A percentile compares a stretch with the other conserved stretches of the same genome.
Conservation (phyloP, 92 coral and sea anemone genomes). For the Zoanthus solanderi region DNA sequence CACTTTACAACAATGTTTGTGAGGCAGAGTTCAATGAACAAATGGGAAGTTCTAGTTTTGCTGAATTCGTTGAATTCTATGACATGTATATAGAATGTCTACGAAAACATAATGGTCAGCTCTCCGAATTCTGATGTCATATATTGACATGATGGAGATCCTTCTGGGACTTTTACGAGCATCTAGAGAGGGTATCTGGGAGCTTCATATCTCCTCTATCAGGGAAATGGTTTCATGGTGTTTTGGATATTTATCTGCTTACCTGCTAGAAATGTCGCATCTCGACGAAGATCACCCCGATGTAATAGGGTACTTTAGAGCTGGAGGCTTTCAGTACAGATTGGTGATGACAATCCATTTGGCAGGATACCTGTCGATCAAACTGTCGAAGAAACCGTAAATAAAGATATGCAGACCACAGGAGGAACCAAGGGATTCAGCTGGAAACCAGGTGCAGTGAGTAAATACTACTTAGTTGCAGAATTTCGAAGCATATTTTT, state of each 20-base stretch:
- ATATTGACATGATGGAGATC: slow-evolving; percentile 50
- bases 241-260: slow-evolving; percentile 66
- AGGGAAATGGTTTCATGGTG: slow-evolving; percentile 69
- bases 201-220: slow-evolving; percentile 44
- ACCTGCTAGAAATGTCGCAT: slow-evolving; percentile 31
- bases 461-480: too few species aligned
- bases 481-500: too few species aligned
- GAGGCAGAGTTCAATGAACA: not conserved
- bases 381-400: slow-evolving; percentile 17
- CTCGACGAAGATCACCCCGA: not conserved
- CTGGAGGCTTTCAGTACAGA: slow-evolving; percentile 33
- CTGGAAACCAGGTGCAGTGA: too few species aligned
- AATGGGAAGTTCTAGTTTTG: not conserved
- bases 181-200: slow-evolving; percentile 65
- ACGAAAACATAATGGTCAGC: slow-evolving; percentile 45
- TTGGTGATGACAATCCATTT: slow-evolving; percentile 7
- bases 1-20: not conserved
- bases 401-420: not conserved
- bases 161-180: slow-evolving; percentile 50
- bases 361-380: slow-evolving; percentile 32
- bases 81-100: slow-evolving; percentile 24
- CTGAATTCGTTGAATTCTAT: slow-evolving; percentile 4
- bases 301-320: not conserved
- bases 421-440: too few species aligned
- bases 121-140: slow-evolving; percentile 61